These are phyloP conservation scores for Malacoraja senta DNA, from an alignment of 2,797 vertebrate species.

Conservation along the genomic window DNA sequence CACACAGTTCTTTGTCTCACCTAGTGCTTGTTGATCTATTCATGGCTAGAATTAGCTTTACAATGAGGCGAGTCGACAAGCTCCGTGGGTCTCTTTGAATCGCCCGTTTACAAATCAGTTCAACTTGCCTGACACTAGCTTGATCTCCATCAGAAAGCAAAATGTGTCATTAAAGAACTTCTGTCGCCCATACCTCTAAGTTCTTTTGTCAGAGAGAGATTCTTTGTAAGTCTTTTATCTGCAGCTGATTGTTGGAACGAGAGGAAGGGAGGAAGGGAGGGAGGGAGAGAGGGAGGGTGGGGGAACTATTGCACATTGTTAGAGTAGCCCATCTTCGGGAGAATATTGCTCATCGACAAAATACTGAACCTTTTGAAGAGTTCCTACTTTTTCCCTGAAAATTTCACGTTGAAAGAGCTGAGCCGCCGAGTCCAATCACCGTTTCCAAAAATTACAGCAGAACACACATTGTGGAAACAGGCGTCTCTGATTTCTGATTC, in stretches of 20 bases:
- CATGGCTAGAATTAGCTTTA: constrained; percentile 73
- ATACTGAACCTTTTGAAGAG: constrained; percentile 29
- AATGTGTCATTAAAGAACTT: constrained; percentile 65
- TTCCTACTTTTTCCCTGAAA: constrained; percentile 22
- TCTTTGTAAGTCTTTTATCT: constrained; percentile 70
- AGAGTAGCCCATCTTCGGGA: constrained; percentile 56
- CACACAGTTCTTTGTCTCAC: constrained; percentile 66
- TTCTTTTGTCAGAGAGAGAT: constrained; percentile 68
- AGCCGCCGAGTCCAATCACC: background rate
- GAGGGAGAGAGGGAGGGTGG: background rate
- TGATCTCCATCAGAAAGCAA: constrained; percentile 85
- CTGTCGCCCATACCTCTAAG: constrained; percentile 65
- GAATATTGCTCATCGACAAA: constrained; percentile 30
- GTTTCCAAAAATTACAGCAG: background rate
- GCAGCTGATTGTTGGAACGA: constrained; percentile 53
- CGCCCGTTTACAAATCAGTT: constrained; percentile 68
- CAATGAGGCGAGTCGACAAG: constrained; percentile 73
- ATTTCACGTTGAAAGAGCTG: background rate
- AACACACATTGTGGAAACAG: background rate
- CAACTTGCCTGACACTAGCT: constrained; percentile 72
- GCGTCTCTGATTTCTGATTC: background rate
- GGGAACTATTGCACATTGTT: constrained; percentile 82
- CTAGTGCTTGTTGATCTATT: constrained; percentile 76
- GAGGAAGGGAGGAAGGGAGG: no score
- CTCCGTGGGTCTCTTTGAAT: constrained; percentile 64